Evolutionary conservation across 2,113 vertebrate genomes (phyloP), one percentile per base, ranked within the genome.

Genomic region (Xenus cinereus): DNA sequence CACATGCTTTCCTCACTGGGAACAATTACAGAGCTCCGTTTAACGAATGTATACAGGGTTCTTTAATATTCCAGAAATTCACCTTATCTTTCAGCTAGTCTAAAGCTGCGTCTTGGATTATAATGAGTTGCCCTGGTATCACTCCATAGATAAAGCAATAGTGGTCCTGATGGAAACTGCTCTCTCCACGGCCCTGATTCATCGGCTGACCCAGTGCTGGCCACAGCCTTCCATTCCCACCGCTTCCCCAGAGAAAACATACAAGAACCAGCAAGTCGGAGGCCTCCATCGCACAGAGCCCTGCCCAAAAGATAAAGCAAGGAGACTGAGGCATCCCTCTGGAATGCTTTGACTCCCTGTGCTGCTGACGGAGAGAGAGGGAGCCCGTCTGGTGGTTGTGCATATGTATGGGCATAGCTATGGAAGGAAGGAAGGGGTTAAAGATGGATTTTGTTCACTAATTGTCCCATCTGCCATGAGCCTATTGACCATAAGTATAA

Each of bases 141-240:
- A 1, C 51, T 41, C 28, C 39, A 32, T 23, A 84, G 60, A 68
- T 50, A 4, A 35, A 66, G n/a, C 4, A 10, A 78, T 43, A 53
- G 26, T 1, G 11, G 62, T 37, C 35, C 51, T 16, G 37, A 48
- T 0, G 1, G 27, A 10, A 33, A 10, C 54, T 54, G 73, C 54
- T 69, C 30, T 32, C 45, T 33, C 9, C 3, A 12, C 21, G 7
- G 35, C 0, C 0, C 7, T 8, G 54, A 53, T 7, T 75, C 73
- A 23, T 10, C 2, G 0, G n/a, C 57, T 28, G 32, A 57, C 41
- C 41, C 21, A 19, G 57, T 3, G 56, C 77, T 12, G 59, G 64
- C 22, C 7, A 1, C 92, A 60, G 72, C 26, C 73, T 68, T 37
- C 45, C 8, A 0, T 28, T 60, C 68, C 53, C 51, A 18, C 39